Evolutionary conservation across 2,797 vertebrate genomes (phyloP), one percentile per base, ranked within the genome.

Genomic region (Ataeniobius toweri): DNA sequence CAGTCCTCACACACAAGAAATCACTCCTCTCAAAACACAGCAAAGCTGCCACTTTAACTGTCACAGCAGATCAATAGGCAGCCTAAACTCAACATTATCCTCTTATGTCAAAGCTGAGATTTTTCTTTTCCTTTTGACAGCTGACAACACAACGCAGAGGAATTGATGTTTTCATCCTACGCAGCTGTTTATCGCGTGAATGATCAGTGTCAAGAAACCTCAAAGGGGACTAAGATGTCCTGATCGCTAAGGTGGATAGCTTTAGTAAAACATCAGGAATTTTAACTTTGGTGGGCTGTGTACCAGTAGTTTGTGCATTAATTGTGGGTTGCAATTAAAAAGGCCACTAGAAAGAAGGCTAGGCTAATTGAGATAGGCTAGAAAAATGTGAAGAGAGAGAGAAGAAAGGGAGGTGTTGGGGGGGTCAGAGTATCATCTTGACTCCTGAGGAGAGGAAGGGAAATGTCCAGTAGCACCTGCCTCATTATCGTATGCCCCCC

Each of bases 381-480:
- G 86, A 80, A 78, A 86, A 81, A 86, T 58, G 5, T 71, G 79
- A 36, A 12, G 13, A 24, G 26, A 76, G 85, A 18, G 56, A 87
- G 87, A 78, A 59, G 76, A 85, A 83, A 87, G 3, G 58, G 82
- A 86, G 83, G 83, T 74, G 26, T 88, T 55, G 77, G 75, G 88
- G 3, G 92, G 94, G 94, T 95, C 94, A 94, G 86, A 89, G 87
- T 48, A 90, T 84, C 92, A 89, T 89, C 93, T 91, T 87, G 82
- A 84, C 92, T 93, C 86, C 93, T 50, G 83, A 85, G 82, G 91
- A 93, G 92, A 91, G 73, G 81, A 78, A 76, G 79, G 89, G 86
- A 90, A 85, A 85, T 88, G 90, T 94, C 94, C 93, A 63, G 89
- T 80, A 85, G 93, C 93, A 94, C 93, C 94, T 94, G 94, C 94